Evolutionary conservation across 2,797 vertebrate species (phyloP), one percentile per base, ranked within the genome.

Genomic region (Hapalemur alaotrensis): DNA sequence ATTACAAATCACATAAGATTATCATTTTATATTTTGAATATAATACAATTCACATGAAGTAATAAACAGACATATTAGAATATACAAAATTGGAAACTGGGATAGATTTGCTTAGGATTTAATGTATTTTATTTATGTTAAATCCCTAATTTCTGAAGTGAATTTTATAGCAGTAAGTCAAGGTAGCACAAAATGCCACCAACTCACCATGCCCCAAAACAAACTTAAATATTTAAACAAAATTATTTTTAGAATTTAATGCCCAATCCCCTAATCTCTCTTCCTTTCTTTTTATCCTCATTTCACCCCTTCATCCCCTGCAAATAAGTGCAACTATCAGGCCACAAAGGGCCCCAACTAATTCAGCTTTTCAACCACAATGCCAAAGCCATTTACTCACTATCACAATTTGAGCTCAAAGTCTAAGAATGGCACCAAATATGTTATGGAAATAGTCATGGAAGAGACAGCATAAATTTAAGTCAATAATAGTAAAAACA

Each of bases 401-500:
- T 69, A 65, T 67, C 41, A 91, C 30, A 91, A 59, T 82, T 41
- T 84, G 50, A 65, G 80, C 9, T 91, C 22, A 78, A 78, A 93
- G 28, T 52, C 15, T 87, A 88, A 94, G 43, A 67, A 90, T 38
- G 41, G 23, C 46, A 94, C 48, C 38, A 76, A 83, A 80, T 52
- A 78, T 32, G 35, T 59, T 85, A 81, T 1, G 25, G n/a, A 81
- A 76, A 84, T 10, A 88, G 32, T 67, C 48, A 89, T 43, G 20
- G 46, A 69, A 61, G 65, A 85, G 15, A 79, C 8, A 73, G 9
- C 23, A 22, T 15, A 70, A 22, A 89, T 76, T 92, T 89, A 93
- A 91, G 79, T 93, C 75, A 94, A 67, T 65, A 85, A 86, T 65
- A 48, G 22, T 69, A 92, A 88, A 93, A 90, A 91, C 32, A 85